These are phyloP conservation scores for Nanorana parkeri DNA, from an alignment of 2,113 vertebrate genomes.

Conservation along the genomic window DNA sequence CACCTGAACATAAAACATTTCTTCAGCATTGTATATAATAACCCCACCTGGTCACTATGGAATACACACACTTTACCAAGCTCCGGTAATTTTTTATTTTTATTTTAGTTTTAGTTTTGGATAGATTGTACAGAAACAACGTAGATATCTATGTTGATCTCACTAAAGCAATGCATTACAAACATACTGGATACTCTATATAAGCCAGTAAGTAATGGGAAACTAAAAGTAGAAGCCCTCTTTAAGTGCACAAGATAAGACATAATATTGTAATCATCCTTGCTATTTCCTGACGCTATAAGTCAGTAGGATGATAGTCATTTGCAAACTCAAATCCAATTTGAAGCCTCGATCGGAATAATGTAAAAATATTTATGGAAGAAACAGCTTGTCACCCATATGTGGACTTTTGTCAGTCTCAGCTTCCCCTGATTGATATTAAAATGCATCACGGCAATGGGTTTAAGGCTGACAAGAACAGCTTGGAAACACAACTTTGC, in stretches of 20 bases:
- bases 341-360: conserved; percentile 73
- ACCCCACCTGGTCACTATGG: no score
- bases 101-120: no score
- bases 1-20: no score
- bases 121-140: no score
- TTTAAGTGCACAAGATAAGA: not conserved
- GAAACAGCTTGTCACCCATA: conserved; percentile 81
- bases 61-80: no score
- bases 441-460: conserved; percentile 76
- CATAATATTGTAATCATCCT: not conserved
- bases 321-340: conserved; percentile 16
- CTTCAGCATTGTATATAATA: no score
- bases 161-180: no score
- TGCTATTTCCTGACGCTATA: not conserved
- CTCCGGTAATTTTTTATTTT: no score
- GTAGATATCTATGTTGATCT: no score
- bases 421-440: conserved; percentile 80
- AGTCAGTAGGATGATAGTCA: not conserved
- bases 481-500: conserved; percentile 74
- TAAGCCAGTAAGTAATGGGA: no score
- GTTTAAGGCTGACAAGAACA: conserved; percentile 78
- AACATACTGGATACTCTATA: no score
- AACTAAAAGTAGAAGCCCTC: not conserved
- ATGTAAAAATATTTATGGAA: conserved; percentile 80
- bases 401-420: conserved; percentile 83